Percentiles rank a stretch among this genome's conserved stretches.
phyloP scores from a whole-genome alignment of 2,888 invertebrate genomes.

The Drosophila neotestacea region DNA sequence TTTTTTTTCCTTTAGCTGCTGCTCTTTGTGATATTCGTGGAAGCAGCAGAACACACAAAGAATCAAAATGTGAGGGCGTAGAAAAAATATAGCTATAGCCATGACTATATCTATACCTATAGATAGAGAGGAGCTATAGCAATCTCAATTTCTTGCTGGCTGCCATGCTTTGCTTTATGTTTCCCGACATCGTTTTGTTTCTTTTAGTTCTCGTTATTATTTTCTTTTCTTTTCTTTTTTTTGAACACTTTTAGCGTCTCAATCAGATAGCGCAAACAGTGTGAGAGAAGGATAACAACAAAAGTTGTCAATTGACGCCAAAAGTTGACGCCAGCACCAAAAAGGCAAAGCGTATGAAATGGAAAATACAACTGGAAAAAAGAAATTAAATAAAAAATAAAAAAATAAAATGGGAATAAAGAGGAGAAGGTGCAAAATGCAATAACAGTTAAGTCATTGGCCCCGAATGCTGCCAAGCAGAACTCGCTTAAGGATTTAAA shows the following conservation, averaged over 20 bases:
- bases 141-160: slow-evolving; percentile 68
- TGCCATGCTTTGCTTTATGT: slow-evolving; percentile 58
- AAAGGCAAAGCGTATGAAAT: slow-evolving; percentile 46
- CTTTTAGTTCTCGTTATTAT: slow-evolving; percentile 14
- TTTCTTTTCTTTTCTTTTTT: slow-evolving; percentile 8
- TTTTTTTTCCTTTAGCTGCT: slow-evolving; percentile 3
- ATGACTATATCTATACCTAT: slow-evolving; percentile 44
- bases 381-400: not conserved
- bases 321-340: slow-evolving; percentile 70
- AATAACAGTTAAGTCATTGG: slow-evolving; percentile 78
- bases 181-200: slow-evolving; percentile 40
- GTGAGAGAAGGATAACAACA: slow-evolving; percentile 52
- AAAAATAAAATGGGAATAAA: slow-evolving; percentile 1
- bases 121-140: slow-evolving; percentile 35
- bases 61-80: slow-evolving; percentile 7
- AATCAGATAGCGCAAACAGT: slow-evolving; percentile 70
- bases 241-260: slow-evolving; percentile 69
- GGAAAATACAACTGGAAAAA: slow-evolving; percentile 31
- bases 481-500: slow-evolving; percentile 34
- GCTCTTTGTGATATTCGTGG: slow-evolving; percentile 31
- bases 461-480: slow-evolving; percentile 52
- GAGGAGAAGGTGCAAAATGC: slow-evolving; percentile 75
- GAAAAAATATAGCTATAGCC: slow-evolving; percentile 30
- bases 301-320: slow-evolving; percentile 81
- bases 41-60: slow-evolving; percentile 29